Conservation (phyloP, 2,888 invertebrate genomes). For the Panopea generosa region DNA sequence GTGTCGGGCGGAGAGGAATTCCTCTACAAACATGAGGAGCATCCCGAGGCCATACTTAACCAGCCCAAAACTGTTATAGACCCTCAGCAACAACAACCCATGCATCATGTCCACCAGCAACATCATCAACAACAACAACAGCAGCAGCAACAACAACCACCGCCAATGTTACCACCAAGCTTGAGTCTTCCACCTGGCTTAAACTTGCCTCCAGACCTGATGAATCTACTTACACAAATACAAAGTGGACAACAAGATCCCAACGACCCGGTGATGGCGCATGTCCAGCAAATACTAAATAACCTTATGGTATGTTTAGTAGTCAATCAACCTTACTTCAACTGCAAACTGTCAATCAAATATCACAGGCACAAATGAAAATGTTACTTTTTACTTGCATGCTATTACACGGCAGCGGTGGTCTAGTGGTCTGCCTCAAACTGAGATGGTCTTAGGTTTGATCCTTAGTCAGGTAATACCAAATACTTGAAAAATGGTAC, state of each 20-base stretch:
- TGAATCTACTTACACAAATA: constrained; percentile 72
- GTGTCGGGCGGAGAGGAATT: constrained; percentile 63
- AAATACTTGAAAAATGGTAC: too few species aligned
- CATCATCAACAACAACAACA: constrained; percentile 17
- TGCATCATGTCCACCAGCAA: too few species aligned
- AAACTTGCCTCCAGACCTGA: constrained; percentile 77
- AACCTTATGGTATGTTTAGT: constrained; percentile 74
- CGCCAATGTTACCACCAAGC: constrained; percentile 2
- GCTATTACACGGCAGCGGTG: too few species aligned
- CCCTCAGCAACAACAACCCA: background rate
- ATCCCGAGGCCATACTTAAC: constrained; percentile 41
- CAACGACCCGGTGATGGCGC: constrained; percentile 63
- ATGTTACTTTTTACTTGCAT: too few species aligned
- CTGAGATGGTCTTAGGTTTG: too few species aligned
- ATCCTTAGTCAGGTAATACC: too few species aligned
- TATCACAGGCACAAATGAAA: too few species aligned
- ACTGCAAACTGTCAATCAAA: too few species aligned
- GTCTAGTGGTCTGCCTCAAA: too few species aligned
- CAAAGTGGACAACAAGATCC: constrained; percentile 61
- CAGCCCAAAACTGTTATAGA: background rate
- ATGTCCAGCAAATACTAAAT: constrained; percentile 75
- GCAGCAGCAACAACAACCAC: constrained; percentile 22
- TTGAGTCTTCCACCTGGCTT: constrained; percentile 43
- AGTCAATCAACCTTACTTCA: too few species aligned
- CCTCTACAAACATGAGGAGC: constrained; percentile 57